These are phyloP conservation scores for Ornithoptera alexandrae DNA, from an alignment of 2,888 invertebrate genomes.

Conservation along the genomic window DNA sequence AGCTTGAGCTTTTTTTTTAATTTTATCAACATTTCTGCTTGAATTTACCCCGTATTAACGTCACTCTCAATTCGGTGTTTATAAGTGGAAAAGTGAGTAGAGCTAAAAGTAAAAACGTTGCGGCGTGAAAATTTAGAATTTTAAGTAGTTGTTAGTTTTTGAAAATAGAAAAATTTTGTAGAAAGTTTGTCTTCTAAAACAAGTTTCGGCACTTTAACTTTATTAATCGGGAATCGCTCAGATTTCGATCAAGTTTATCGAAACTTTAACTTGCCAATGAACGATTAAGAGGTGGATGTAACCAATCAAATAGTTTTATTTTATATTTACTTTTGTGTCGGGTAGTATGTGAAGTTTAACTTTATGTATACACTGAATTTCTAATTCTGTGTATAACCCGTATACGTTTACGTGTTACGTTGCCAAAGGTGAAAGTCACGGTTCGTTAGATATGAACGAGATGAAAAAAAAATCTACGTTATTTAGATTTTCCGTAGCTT, in stretches of 20 bases:
- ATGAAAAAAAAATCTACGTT: constrained; percentile 1
- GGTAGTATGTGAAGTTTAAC: neutral
- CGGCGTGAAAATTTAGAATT: constrained; percentile 11
- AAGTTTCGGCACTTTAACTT: neutral
- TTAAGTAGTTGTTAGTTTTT: neutral
- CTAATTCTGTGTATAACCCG: neutral
- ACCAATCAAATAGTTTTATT: no score
- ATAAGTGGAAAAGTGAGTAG: neutral
- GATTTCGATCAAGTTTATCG: neutral
- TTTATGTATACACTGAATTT: neutral
- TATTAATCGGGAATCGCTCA: neutral
- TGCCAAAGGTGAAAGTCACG: constrained; percentile 6
- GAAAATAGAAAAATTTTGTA: neutral
- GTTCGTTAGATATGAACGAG: constrained; percentile 16
- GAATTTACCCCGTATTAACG: no score
- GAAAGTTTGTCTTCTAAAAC: neutral
- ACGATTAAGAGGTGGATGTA: no score
- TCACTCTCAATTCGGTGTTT: neutral
- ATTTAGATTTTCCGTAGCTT: neutral
- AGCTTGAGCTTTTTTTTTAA: no score
- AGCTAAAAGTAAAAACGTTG: constrained; percentile 1
- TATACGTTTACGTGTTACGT: constrained; percentile 7
- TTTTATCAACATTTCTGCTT: no score
- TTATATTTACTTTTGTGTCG: no score
- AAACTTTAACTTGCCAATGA: neutral